Base-by-base conservation (phyloP, 2,888 invertebrate genomes). In the Drosophila lacicola region DNA sequence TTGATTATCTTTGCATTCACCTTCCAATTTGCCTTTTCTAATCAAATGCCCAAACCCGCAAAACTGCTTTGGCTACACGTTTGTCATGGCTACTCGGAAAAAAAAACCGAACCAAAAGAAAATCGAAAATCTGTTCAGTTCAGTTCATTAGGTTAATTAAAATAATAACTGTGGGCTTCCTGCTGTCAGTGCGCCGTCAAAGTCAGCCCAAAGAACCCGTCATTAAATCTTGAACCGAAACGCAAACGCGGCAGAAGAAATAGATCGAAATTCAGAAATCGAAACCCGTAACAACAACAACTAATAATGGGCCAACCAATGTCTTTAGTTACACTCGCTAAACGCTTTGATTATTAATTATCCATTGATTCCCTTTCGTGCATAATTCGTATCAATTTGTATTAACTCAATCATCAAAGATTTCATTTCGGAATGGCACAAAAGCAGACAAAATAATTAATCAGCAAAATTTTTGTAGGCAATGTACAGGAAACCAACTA, bases 61-160 rank as follows among this genome's bases (percentile, higher is more conserved):
- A 53, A 71, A 56, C 70, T 51, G 51, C 60, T 55, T 63, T 58
- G 33, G 45, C 33, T 55, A 39, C 34, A 37, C 14, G 21, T 34
- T 51, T 46, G 45, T 37, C 29, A 44, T 19, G 50, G 45, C 42
- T 21, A 39, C 33, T 34, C 0, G 34, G 4, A 36, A 33, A 68
- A 46, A 46, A 44, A 51, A 71, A 60, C 45, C 64, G 46, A 54
- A 11, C 11, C 11, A 36, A 64, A 49, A 39, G 41, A n/a, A 55
- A 61, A 42, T n/a, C 14, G 4, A 10, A 33, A 60, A 36, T 55
- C 49, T 60, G 21, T 33, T 49, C 19, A 25, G 25, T 41, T 65
- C 61, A 53, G 75, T 73, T 80, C 83, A 83, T 83, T 81, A 81
- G 86, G 72, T 83, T 86, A 83, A 83, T 86, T 86, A 83, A 86